Evolutionary conservation across 2,888 invertebrate species (phyloP).

Genomic region (Tetanocera ferruginea): DNA sequence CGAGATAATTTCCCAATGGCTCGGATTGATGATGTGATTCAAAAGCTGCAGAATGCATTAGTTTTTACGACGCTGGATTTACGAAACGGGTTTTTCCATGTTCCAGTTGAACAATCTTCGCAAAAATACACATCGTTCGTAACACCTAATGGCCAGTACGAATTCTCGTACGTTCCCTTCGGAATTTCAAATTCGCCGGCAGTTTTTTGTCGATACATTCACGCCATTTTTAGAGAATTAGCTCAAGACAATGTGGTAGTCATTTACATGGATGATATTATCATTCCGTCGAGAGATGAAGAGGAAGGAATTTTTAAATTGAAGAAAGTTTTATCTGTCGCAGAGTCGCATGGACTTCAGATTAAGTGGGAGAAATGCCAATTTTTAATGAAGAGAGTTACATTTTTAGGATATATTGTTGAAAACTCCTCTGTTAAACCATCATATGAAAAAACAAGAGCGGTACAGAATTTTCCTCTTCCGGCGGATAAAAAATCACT

Average conservation of each 20-base stretch:
- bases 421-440: constrained; percentile 35
- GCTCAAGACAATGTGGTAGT: constrained; percentile 32
- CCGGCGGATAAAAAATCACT: constrained; percentile 35
- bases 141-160: constrained; percentile 51
- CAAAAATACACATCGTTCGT: constrained; percentile 53
- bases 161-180: constrained; percentile 51
- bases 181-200: constrained; percentile 49
- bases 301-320: constrained; percentile 36
- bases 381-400: constrained; percentile 36
- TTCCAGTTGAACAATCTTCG: constrained; percentile 48
- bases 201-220: constrained; percentile 45
- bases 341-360: not conserved
- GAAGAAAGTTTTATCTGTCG: not conserved
- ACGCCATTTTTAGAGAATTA: constrained; percentile 41
- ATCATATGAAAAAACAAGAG: constrained; percentile 33
- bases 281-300: constrained; percentile 42
- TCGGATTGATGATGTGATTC: constrained; percentile 46
- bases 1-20: constrained; percentile 49
- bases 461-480: constrained; percentile 41
- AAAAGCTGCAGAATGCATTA: constrained; percentile 44
- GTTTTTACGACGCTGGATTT: constrained; percentile 51
- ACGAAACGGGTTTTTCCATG: constrained; percentile 51
- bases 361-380: too few species aligned
- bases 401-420: constrained; percentile 46
- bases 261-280: constrained; percentile 48